Evolutionary conservation across 2,888 invertebrate species (phyloP).

Genomic region (Diaperis boleti): DNA sequence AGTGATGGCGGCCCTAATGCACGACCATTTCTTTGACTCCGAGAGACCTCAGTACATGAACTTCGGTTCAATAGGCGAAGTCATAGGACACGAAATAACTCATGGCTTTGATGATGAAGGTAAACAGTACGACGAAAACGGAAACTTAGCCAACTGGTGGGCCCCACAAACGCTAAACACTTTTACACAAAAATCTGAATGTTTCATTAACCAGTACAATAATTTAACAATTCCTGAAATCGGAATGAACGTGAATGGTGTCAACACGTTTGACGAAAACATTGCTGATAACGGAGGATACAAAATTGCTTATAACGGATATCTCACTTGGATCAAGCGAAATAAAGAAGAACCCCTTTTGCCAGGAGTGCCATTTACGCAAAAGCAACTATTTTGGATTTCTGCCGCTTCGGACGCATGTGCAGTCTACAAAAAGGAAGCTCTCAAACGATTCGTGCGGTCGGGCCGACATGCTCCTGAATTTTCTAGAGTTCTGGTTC

Average conservation of each 20-base stretch:
- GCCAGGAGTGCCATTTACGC: conserved; percentile 76
- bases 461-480: conserved; percentile 69
- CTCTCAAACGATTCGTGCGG: conserved; percentile 70
- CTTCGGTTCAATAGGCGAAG: conserved; percentile 86
- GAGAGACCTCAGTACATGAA: conserved; percentile 88
- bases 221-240: conserved; percentile 83
- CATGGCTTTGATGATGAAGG: conserved; percentile 85
- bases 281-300: conserved; percentile 92
- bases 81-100: conserved; percentile 89
- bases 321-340: conserved; percentile 76
- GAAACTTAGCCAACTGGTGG: conserved; percentile 92
- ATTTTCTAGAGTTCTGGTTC: conserved; percentile 66
- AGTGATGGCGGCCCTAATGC: conserved; percentile 86
- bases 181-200: conserved; percentile 82
- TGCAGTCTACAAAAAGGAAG: conserved; percentile 75
- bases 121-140: conserved; percentile 87
- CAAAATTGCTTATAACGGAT: conserved; percentile 86
- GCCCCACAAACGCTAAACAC: conserved; percentile 79
- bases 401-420: conserved; percentile 89
- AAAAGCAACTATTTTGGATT: conserved; percentile 82
- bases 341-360: conserved; percentile 74
- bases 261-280: conserved; percentile 60
- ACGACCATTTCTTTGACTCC: conserved; percentile 86
- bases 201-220: conserved; percentile 89
- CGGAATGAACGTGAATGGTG: conserved; percentile 71